phyloP scores from a whole-genome alignment of 2,113 vertebrate species.

The Pachycephala philippinensis region DNA sequence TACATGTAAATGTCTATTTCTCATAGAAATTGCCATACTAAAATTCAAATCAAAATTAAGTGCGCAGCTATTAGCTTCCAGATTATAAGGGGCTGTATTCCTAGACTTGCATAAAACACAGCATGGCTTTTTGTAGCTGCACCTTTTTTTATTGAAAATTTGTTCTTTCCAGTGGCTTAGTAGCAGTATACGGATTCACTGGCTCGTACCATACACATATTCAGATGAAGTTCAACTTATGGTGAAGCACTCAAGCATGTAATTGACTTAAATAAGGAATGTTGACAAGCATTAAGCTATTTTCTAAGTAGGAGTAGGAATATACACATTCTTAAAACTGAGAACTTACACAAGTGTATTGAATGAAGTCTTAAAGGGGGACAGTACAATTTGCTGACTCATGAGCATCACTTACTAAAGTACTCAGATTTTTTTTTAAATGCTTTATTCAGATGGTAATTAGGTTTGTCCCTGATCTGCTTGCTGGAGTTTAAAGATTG shows the following conservation, averaged over 20 bases:
- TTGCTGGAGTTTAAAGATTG: not conserved
- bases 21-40: not conserved
- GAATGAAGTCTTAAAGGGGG: not conserved
- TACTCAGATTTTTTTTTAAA: not conserved
- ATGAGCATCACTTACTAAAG: not conserved
- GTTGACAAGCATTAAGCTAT: not conserved
- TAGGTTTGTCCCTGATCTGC: not conserved
- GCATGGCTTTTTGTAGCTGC: not conserved
- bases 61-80: not conserved
- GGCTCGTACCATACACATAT: fast-evolving
- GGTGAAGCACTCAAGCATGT: not conserved
- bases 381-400: not conserved
- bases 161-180: not conserved
- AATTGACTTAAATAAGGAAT: not conserved
- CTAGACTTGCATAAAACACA: not conserved
- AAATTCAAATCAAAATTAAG: not conserved
- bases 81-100: not conserved
- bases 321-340: not conserved
- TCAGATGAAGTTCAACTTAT: not conserved
- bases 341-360: not conserved
- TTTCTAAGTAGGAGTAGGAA: not conserved
- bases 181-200: not conserved
- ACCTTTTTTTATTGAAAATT: not conserved
- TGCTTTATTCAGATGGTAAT: not conserved
- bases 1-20: not conserved